Percentiles rank a stretch among this genome's conserved stretches.
These are phyloP conservation scores for Microplitis demolitor DNA, from an alignment of 1,140 invertebrate genomes.

Conservation along the genomic window DNA sequence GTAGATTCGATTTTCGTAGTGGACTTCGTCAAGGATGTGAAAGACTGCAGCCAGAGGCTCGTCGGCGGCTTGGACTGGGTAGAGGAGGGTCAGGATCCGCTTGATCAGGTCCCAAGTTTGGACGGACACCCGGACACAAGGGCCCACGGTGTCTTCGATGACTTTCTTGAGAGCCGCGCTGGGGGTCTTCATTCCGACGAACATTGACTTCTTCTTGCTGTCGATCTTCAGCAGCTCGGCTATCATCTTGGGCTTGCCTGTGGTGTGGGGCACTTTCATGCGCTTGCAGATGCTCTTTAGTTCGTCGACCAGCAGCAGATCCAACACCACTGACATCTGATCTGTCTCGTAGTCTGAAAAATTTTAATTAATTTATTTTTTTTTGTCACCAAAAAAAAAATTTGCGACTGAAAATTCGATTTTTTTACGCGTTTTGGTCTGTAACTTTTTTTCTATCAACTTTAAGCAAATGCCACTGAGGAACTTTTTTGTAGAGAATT, in stretches of 20 bases:
- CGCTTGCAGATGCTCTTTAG: constrained; percentile 35
- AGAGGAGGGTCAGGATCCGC: constrained; percentile 45
- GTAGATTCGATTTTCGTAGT: constrained; percentile 36
- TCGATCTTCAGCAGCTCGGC: constrained; percentile 35
- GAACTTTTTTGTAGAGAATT: too few relatives aligned
- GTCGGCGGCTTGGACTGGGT: constrained; percentile 42
- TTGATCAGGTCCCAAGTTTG: constrained; percentile 41
- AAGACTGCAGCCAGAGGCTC: constrained; percentile 43
- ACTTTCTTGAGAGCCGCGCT: constrained; percentile 29
- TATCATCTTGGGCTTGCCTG: constrained; percentile 32
- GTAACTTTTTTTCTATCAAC: too few relatives aligned
- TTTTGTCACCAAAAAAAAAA: neutral
- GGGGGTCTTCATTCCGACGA: constrained; percentile 40
- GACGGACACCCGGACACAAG: constrained; percentile 38
- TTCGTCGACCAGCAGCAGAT: constrained; percentile 43
- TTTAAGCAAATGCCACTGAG: too few relatives aligned
- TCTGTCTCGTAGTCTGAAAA: constrained; percentile 31
- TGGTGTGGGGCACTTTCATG: constrained; percentile 34
- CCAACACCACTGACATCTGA: constrained; percentile 31
- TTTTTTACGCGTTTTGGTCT: too few relatives aligned
- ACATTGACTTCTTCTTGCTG: constrained; percentile 35
- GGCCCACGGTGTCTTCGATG: constrained; percentile 30
- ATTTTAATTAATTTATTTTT: neutral
- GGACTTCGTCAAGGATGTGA: constrained; percentile 36
- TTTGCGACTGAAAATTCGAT: neutral